Percentiles rank a stretch among this genome's conserved stretches.
Conservation (phyloP, 1,140 invertebrate species). For the Drosophila jambulina region DNA sequence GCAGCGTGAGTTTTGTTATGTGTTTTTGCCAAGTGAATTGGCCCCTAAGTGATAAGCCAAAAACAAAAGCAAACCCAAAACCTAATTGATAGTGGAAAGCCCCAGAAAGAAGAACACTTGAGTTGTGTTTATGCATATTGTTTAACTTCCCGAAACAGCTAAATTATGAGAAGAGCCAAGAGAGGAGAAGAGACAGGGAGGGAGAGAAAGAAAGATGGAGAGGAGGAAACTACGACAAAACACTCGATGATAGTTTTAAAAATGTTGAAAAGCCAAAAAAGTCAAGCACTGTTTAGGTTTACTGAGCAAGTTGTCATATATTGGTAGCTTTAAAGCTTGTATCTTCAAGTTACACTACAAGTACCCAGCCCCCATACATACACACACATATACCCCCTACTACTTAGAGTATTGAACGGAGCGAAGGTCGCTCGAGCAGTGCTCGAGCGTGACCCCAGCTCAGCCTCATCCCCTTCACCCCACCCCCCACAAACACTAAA, state of each 20-base stretch:
- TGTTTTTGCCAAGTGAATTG: constrained; percentile 65
- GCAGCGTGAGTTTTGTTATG: constrained; percentile 72
- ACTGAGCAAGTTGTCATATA: constrained; percentile 79
- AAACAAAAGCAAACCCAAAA: constrained; percentile 54
- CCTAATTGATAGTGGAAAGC: constrained; percentile 39
- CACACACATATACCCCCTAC: constrained; percentile 47
- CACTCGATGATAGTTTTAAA: constrained; percentile 68
- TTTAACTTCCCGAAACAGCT: constrained; percentile 62
- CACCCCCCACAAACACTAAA: constrained; percentile 37
- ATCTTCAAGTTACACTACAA: constrained; percentile 75
- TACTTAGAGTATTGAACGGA: constrained; percentile 77
- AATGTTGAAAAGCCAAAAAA: constrained; percentile 79
- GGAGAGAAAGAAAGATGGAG: constrained; percentile 5
- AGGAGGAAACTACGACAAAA: constrained; percentile 31
- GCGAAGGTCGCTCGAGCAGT: constrained; percentile 61
- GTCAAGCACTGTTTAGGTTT: constrained; percentile 80
- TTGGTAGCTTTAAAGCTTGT: constrained; percentile 83
- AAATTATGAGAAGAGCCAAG: constrained; percentile 24
- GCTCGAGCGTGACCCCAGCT: constrained; percentile 40
- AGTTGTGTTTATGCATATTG: constrained; percentile 59
- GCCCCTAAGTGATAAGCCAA: constrained; percentile 71
- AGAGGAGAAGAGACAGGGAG: constrained; percentile 11
- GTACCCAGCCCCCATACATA: constrained; percentile 32
- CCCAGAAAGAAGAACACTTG: constrained; percentile 54
- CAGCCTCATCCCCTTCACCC: constrained; percentile 26